A percentile compares a stretch with the other conserved stretches of the same genome.
These are phyloP conservation scores for Parthenolecanium corni DNA, from an alignment of 2,888 invertebrate species.

Conservation along the genomic window DNA sequence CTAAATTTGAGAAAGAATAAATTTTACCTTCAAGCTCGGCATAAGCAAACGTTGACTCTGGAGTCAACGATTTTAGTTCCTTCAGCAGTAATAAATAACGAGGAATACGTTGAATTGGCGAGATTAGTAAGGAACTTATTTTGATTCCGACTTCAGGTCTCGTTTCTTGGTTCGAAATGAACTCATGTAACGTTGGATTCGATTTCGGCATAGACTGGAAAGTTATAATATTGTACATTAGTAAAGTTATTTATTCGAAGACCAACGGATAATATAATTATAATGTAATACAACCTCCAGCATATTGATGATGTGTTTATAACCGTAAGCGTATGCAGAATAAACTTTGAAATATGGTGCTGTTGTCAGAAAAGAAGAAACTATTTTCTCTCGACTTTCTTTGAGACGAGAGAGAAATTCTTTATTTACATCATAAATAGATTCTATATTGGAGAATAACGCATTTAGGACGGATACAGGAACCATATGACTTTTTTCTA, in stretches of 20 bases:
- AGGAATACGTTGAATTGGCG: conserved; percentile 67
- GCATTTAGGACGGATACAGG: conserved; percentile 43
- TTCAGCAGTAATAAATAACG: conserved; percentile 59
- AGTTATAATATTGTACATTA: not conserved
- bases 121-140: conserved; percentile 58
- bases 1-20: too few relatives aligned
- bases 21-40: conserved; percentile 43
- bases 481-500: conserved; percentile 44
- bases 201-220: conserved; percentile 28
- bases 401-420: conserved; percentile 49
- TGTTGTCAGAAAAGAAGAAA: conserved; percentile 54
- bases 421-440: conserved; percentile 51
- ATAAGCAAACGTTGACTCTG: conserved; percentile 47
- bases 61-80: conserved; percentile 52
- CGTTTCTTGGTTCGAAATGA: conserved; percentile 52
- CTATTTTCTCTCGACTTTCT: conserved; percentile 47
- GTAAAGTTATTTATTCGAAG: not conserved
- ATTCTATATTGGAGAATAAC: conserved; percentile 52
- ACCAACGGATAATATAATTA: not conserved
- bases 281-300: conserved; percentile 45
- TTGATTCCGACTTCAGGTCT: conserved; percentile 58
- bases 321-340: conserved; percentile 64
- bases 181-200: conserved; percentile 46
- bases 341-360: conserved; percentile 68
- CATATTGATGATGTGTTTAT: conserved; percentile 49